Evolutionary conservation across 2,113 vertebrate genomes (phyloP).

Genomic region (Sebastes schlegelii): DNA sequence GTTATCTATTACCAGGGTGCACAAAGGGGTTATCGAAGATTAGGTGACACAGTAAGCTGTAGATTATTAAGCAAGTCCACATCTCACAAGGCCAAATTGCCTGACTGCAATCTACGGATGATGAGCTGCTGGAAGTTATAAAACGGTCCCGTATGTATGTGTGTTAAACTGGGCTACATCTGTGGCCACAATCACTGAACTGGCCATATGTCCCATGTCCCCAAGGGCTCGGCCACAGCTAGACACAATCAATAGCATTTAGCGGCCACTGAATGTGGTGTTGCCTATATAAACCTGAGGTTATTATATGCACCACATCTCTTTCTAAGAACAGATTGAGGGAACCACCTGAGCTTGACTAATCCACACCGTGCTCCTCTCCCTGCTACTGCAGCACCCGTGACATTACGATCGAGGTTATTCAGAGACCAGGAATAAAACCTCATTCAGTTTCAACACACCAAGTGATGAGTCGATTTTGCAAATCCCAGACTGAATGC

Average conservation of each 20-base stretch:
- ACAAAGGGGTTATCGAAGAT: conserved; percentile 48
- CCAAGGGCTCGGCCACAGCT: conserved; percentile 44
- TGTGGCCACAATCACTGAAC: conserved; percentile 45
- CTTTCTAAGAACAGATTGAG: conserved; percentile 27
- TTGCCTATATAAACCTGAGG: conserved; percentile 35
- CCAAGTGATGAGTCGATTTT: conserved; percentile 18
- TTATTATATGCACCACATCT: conserved; percentile 21
- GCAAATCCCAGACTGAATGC: conserved; percentile 54
- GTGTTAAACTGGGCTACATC: conserved; percentile 51
- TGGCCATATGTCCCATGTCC: conserved; percentile 62
- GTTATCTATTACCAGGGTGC: conserved; percentile 36
- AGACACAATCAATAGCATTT: conserved; percentile 66
- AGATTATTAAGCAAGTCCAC: conserved; percentile 44
- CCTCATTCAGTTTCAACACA: conserved; percentile 51
- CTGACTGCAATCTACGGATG: conserved; percentile 17
- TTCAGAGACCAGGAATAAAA: conserved; percentile 56
- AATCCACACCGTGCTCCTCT: conserved; percentile 40
- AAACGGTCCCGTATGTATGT: conserved; percentile 42
- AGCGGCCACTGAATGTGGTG: conserved; percentile 24
- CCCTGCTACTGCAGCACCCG: conserved; percentile 15
- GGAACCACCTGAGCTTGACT: conserved; percentile 48
- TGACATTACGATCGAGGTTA: conserved; percentile 51
- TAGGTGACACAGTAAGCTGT: conserved; percentile 33
- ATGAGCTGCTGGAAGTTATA: conserved; percentile 27
- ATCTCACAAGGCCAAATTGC: conserved; percentile 30